A percentile compares a stretch with the other conserved stretches of the same genome.
phyloP scores from a whole-genome alignment of 2,888 invertebrate genomes.

The Leucania comma region DNA sequence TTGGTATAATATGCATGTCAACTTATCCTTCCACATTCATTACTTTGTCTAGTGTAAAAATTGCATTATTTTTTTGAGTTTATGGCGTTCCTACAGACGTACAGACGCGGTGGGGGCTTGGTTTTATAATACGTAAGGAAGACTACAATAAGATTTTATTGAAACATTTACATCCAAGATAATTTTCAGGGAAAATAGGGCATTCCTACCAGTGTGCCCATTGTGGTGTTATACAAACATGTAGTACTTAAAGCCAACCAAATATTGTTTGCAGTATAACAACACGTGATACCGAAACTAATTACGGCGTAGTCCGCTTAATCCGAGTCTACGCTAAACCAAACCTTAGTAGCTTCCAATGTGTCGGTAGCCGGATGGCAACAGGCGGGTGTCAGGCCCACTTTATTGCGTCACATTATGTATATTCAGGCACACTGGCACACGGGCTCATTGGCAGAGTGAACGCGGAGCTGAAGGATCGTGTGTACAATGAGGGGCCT shows the following conservation, averaged over 20 bases:
- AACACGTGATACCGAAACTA: constrained; percentile 72
- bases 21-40: neutral
- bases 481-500: constrained; percentile 16
- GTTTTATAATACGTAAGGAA: neutral
- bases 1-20: too few species aligned
- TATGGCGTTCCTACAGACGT: too few species aligned
- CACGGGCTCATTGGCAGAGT: constrained; percentile 2
- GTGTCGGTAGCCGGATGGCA: constrained; percentile 55
- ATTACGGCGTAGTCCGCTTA: constrained; percentile 75
- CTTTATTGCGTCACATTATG: constrained; percentile 60
- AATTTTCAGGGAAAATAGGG: neutral
- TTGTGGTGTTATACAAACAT: neutral
- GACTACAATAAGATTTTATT: neutral
- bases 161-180: too few species aligned
- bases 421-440: constrained; percentile 25
- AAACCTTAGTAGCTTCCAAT: constrained; percentile 65
- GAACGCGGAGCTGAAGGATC: constrained; percentile 21
- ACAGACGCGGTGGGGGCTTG: too few species aligned
- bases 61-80: too few species aligned
- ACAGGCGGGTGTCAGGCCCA: constrained; percentile 59
- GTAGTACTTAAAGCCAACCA: constrained; percentile 16
- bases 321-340: constrained; percentile 72
- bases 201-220: too few species aligned
- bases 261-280: constrained; percentile 63
- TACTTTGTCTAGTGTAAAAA: neutral